Evolutionary conservation across 2,113 vertebrate genomes (phyloP), one percentile per base, ranked within the genome.

Genomic region (Alaudala cheleensis): DNA sequence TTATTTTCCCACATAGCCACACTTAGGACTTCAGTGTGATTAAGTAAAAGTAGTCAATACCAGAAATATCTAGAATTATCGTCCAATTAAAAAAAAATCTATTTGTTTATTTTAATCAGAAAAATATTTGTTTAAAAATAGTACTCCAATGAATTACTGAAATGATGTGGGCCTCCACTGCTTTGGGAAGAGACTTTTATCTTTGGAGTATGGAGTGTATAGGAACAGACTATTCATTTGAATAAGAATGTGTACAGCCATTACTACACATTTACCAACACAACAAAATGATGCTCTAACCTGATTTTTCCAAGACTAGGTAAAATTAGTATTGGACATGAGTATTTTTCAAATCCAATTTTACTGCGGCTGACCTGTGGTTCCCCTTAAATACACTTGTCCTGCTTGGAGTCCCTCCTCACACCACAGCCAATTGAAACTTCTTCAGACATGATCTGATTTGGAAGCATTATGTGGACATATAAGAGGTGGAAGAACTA

Each of bases 361-460:
- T 79, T 82, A 33, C 14, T 73, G 29, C 73, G 56, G 9, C 72
- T 85, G 51, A 45, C 33, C 19, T 18, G 14, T 39, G 45, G 6
- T 50, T 76, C 18, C 25, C 49, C 70, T 80, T 53, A 67, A 76
- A 90, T 51, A 82, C 1, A 4, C 6, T 76, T 0, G 0, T 67
- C n/a, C 76, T 78, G 4, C 54, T 77, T 37, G 31, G 21, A 40
- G 21, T 44, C 28, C 42, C 54, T 89, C 58, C 62, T 81, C 56
- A 88, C 44, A 81, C 54, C 45, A 53, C 28, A 92, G 71, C 39
- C 72, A 82, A 24, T 42, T 88, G 65, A 89, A 53, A 83, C 50
- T 15, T 96, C 92, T 92, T 96, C 81, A 93, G 86, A 91, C 81
- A 40, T 53, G 57, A 76, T 66, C 92, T 86, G 62, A 74, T 93